A percentile compares a stretch with the other conserved stretches of the same genome.
These are phyloP conservation scores for Drosophila nr. medialis DNA, from an alignment of 2,888 invertebrate species.

Conservation along the genomic window DNA sequence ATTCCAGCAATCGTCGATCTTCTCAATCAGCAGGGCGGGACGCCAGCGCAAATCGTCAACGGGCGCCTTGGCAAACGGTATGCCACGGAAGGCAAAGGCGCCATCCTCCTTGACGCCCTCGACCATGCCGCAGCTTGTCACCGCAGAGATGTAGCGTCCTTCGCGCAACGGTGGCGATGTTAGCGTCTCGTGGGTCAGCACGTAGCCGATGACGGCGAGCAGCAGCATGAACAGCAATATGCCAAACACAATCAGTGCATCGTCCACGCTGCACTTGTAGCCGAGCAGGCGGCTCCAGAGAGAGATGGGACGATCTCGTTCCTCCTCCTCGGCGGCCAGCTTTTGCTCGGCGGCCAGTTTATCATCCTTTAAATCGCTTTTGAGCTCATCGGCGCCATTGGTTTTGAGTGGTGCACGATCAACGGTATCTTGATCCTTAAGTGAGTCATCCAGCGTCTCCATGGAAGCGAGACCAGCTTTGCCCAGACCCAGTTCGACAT, in stretches of 20 bases:
- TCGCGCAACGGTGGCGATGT: constrained; percentile 88
- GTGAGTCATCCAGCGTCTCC: constrained; percentile 92
- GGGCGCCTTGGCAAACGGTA: constrained; percentile 92
- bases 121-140: constrained; percentile 91
- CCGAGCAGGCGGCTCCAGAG: constrained; percentile 87
- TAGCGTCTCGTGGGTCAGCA: constrained; percentile 87
- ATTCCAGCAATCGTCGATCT: constrained; percentile 92
- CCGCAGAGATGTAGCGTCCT: constrained; percentile 89
- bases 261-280: constrained; percentile 89
- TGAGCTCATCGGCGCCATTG: constrained; percentile 88
- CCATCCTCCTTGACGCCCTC: constrained; percentile 92
- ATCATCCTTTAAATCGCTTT: constrained; percentile 88
- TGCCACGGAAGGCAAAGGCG: constrained; percentile 92
- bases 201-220: constrained; percentile 88
- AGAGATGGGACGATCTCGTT: constrained; percentile 81
- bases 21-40: constrained; percentile 88
- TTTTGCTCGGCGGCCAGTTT: constrained; percentile 82
- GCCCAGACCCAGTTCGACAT: constrained; percentile 86
- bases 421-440: constrained; percentile 87
- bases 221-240: constrained; percentile 87
- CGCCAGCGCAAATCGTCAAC: constrained; percentile 89
- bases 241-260: constrained; percentile 86
- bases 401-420: constrained; percentile 84
- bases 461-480: constrained; percentile 92
- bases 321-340: constrained; percentile 77